phyloP scores from a whole-genome alignment of 2,797 vertebrate genomes.

The Bradypodion ventrale region DNA sequence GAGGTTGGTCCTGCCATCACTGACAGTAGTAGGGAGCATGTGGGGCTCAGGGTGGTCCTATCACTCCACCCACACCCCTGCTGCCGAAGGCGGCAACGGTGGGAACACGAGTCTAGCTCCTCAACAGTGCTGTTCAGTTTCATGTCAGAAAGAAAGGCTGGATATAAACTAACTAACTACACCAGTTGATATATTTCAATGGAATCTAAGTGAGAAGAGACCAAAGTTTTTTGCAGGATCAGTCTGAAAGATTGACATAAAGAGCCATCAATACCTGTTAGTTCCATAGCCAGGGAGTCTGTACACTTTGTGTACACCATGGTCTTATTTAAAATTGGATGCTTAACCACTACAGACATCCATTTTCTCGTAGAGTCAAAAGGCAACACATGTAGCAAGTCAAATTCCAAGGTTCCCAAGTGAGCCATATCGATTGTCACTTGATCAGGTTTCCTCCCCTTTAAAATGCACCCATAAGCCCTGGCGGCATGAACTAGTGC shows the following conservation, averaged over 20 bases:
- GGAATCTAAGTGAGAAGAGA: background rate
- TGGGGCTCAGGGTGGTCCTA: too few relatives aligned
- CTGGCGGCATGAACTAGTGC: conserved; percentile 91
- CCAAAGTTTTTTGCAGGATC: background rate
- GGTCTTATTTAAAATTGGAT: conserved; percentile 86
- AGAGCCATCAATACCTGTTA: conserved; percentile 66
- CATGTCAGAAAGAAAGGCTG: background rate
- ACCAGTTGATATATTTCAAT: background rate
- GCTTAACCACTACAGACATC: conserved; percentile 94
- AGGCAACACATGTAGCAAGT: conserved; percentile 88
- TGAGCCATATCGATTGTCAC: conserved; percentile 84
- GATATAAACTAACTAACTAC: background rate
- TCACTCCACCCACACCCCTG: too few relatives aligned
- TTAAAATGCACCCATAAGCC: conserved; percentile 87
- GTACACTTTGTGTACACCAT: conserved; percentile 95
- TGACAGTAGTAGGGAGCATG: too few relatives aligned
- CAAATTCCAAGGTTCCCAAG: conserved; percentile 82
- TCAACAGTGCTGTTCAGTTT: too few relatives aligned
- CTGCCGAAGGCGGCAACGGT: too few relatives aligned
- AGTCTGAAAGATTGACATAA: background rate
- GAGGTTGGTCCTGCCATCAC: too few relatives aligned
- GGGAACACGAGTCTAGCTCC: too few relatives aligned
- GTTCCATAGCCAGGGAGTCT: conserved; percentile 77
- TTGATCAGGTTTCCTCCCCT: conserved; percentile 83
- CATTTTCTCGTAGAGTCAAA: conserved; percentile 91